These are phyloP conservation scores for Collichthys lucidus DNA, from an alignment of 2,113 vertebrate genomes.

Conservation along the genomic window DNA sequence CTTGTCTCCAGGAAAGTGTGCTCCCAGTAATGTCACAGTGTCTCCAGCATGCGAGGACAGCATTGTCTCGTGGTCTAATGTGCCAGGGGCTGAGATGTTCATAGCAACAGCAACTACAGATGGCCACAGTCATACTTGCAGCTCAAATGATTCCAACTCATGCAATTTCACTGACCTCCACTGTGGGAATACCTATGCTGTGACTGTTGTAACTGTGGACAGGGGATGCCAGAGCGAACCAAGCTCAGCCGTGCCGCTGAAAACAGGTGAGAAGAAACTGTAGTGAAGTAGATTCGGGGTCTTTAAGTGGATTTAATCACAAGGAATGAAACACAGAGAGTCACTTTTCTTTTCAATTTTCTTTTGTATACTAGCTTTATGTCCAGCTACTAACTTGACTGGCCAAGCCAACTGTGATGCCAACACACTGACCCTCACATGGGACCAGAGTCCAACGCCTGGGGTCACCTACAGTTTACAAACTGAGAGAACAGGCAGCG, in stretches of 20 bases:
- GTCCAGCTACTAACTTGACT: conserved; percentile 65
- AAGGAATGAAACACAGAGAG: background rate
- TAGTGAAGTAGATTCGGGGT: background rate
- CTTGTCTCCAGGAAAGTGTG: conserved; percentile 64
- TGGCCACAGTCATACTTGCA: conserved; percentile 71
- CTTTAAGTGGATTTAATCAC: background rate
- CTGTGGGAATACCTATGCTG: conserved; percentile 72
- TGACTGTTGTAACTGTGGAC: conserved; percentile 68
- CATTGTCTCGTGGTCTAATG: conserved; percentile 70
- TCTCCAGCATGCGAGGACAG: conserved; percentile 57
- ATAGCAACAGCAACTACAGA: conserved; percentile 71
- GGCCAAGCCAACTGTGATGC: conserved; percentile 57
- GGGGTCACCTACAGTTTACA: conserved; percentile 59
- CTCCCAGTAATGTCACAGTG: conserved; percentile 57
- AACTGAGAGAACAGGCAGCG: conserved; percentile 14
- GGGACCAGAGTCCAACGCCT: conserved; percentile 52
- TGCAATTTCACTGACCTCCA: conserved; percentile 75
- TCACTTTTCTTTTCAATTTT: background rate
- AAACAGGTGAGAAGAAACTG: conserved; percentile 62
- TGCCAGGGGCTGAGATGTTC: conserved; percentile 65
- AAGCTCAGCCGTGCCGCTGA: conserved; percentile 55
- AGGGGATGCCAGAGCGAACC: conserved; percentile 68
- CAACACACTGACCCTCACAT: conserved; percentile 64
- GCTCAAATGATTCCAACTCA: conserved; percentile 44
- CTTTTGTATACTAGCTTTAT: conserved; percentile 60